These are phyloP conservation scores for Enteromius viviparus DNA, from an alignment of 2,797 vertebrate genomes.

Conservation along the genomic window DNA sequence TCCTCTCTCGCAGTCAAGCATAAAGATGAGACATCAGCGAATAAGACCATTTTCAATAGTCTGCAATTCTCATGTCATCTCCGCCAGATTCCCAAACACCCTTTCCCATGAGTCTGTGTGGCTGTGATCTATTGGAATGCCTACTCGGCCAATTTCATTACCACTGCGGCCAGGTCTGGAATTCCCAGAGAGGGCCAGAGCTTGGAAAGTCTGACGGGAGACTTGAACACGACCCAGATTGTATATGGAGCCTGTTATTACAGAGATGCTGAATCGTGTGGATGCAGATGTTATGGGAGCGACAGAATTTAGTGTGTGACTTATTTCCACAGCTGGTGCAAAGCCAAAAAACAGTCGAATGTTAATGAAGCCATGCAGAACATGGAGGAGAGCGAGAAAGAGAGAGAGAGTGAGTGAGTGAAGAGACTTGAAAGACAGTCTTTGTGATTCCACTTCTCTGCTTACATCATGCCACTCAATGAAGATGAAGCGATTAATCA, in stretches of 20 bases:
- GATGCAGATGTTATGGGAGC: slow-evolving; percentile 82
- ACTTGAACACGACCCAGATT: slow-evolving; percentile 76
- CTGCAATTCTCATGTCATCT: slow-evolving; percentile 67
- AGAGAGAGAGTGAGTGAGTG: background rate
- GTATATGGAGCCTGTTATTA: slow-evolving; percentile 79
- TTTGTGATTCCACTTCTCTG: background rate
- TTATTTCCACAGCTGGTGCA: slow-evolving; percentile 72
- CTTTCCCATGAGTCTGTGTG: slow-evolving; percentile 75
- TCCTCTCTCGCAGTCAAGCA: slow-evolving; percentile 65
- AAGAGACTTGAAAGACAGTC: slow-evolving; percentile 32
- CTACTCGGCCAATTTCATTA: slow-evolving; percentile 73
- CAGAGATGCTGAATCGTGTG: slow-evolving; percentile 73
- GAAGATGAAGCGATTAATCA: background rate
- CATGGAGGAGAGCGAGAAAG: background rate
- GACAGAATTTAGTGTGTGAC: slow-evolving; percentile 80
- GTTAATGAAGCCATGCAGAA: slow-evolving; percentile 66
- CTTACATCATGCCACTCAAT: slow-evolving; percentile 12
- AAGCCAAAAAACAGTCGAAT: slow-evolving; percentile 74
- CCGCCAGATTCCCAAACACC: slow-evolving; percentile 74
- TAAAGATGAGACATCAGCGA: slow-evolving; percentile 68
- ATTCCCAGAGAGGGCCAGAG: slow-evolving; percentile 75
- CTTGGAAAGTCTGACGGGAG: slow-evolving; percentile 77
- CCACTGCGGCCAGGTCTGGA: slow-evolving; percentile 79
- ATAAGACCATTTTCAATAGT: slow-evolving; percentile 72
- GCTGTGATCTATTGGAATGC: slow-evolving; percentile 74